Base-by-base conservation (phyloP, 2,797 vertebrate genomes). In the Leptatherina wallacei region DNA sequence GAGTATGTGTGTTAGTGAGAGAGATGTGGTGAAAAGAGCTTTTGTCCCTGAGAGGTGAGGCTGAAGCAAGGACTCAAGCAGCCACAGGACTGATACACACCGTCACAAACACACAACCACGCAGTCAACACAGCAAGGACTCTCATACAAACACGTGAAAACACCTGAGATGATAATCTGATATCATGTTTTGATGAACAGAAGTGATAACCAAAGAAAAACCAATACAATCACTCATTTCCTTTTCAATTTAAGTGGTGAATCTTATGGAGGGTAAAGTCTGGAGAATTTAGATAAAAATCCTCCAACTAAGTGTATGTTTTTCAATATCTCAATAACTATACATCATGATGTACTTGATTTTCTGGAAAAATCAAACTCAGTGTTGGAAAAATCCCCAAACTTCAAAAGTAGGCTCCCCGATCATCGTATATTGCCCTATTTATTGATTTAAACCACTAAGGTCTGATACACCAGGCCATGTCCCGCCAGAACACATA, bases 21-120 rank as follows among this genome's bases (percentile, higher is more conserved):
- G 35, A 61, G 24, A 68, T 74, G 60, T 54, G 72, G 79, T 91
- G 79, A 91, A 91, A 92, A 90, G 89, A 88, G 64, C 61, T 81
- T 91, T 93, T 93, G 89, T 93, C 75, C 75, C 60, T 0, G 55
- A 73, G 73, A 90, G 87, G 75, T 85, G 84, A 90, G 77, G 72
- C 84, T 77, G 75, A 84, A 70, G 75, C 77, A 78, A 85, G 78
- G 81, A 90, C 84, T 82, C 0, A 24, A 80, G 33, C 61, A 61
- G 32, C n/a, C n/a, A 77, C 72, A 63, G 14, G n/a, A 73, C 68
- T 64, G 40, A 80, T 24, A 76, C 71, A 63, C 32, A 81, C 24
- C 55, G 30, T 64, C 4, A 61, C 47, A 52, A 33, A 40, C 29
- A n/a, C 51, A 6, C 29, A 56, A 18, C n/a, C 20, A 27, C 30